phyloP scores from a whole-genome alignment of 1,140 invertebrate species.

The Tribolium castaneum region DNA sequence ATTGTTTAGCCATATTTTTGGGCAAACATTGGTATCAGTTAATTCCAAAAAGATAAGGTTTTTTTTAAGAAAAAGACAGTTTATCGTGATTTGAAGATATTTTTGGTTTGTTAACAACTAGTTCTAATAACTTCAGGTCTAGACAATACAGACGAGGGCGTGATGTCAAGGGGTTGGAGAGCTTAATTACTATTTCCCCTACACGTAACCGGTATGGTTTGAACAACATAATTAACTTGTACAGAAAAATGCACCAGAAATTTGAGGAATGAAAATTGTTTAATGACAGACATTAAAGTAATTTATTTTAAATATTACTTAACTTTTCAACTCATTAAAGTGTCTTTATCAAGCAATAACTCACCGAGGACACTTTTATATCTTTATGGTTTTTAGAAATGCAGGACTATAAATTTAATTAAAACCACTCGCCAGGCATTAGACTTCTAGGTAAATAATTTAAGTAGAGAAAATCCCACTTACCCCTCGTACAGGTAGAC shows the following conservation, averaged over 20 bases:
- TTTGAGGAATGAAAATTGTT: neutral
- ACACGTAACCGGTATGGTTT: neutral
- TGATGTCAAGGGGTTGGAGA: neutral
- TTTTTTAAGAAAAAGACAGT: too few relatives aligned
- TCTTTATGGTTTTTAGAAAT: neutral
- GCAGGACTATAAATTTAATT: neutral
- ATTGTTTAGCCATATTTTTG: too few relatives aligned
- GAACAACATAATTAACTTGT: too few relatives aligned
- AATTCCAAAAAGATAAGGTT: too few relatives aligned
- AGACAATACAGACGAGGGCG: neutral
- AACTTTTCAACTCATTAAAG: neutral
- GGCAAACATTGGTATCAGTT: too few relatives aligned
- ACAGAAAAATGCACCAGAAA: neutral
- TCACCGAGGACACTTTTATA: neutral
- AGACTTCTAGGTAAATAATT: too few relatives aligned
- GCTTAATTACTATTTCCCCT: neutral
- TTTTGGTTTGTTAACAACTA: neutral
- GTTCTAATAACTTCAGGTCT: neutral
- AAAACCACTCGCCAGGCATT: too few relatives aligned
- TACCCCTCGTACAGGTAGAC: slow-evolving; percentile 14
- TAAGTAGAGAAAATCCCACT: neutral
- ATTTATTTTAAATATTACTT: neutral
- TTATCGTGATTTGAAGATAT: too few relatives aligned
- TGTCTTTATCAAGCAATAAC: neutral
- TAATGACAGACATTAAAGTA: neutral